Percentiles rank a stretch among this genome's conserved stretches.
Conservation (phyloP, 2,113 vertebrate genomes). For the Eulacestoma nigropectus region DNA sequence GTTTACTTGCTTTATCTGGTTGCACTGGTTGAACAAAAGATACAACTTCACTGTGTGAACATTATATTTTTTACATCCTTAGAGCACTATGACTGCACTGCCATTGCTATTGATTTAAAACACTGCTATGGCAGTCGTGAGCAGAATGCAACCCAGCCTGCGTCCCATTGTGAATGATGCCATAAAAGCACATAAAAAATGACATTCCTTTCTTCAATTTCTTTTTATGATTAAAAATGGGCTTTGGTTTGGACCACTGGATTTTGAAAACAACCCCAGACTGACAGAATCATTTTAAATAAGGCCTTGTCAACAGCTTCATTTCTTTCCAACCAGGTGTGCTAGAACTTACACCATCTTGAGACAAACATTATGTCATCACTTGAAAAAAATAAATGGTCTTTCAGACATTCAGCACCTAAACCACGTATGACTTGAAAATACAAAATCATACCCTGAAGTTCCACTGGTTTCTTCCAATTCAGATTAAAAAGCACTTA, state of each 20-base stretch:
- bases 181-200: background rate
- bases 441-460: background rate
- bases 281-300: background rate
- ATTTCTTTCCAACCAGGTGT: background rate
- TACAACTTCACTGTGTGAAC: background rate
- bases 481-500: background rate
- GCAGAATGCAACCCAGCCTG: background rate
- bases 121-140: background rate
- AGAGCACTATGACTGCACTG: background rate
- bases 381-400: background rate
- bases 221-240: conserved; percentile 5
- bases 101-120: background rate
- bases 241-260: background rate
- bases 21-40: background rate
- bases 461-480: background rate
- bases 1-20: background rate
- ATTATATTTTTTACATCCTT: background rate
- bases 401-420: background rate
- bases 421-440: background rate
- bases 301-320: background rate
- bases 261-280: background rate
- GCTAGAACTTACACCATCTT: background rate
- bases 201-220: background rate
- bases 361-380: background rate
- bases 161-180: background rate